Base-by-base conservation (phyloP, 2,888 invertebrate genomes). In the Oxytorus armatus region DNA sequence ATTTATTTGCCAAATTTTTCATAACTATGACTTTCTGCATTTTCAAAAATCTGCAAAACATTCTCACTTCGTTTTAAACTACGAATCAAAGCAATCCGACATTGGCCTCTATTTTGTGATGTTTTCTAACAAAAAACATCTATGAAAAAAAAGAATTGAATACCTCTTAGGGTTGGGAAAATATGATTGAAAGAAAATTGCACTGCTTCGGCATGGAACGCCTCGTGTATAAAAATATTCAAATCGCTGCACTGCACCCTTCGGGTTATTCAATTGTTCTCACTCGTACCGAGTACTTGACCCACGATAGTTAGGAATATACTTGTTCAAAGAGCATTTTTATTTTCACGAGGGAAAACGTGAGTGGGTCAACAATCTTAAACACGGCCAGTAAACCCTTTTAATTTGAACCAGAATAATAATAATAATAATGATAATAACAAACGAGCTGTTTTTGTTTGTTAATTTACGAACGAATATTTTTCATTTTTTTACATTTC, bases 311-410 rank as follows among this genome's bases (percentile, higher is more conserved):
- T 65, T 70, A 65, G 55, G 14, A 39, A 68, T 36, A 16, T 36
- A 36, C 18, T 57, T 11, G 11, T 36, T 36, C 36, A 21, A 36
- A 36, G 11, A 29, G 47, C 16, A 5, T 63, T 44, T 0, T 49
- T 51, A 21, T 63, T 44, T 0, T 49, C 36, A 14, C 33, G 16
- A 0, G 53, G 10, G 10, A 10, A 14, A 68, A 8, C n/a, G 16
- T 18, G 49, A 77, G 51, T 42, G 16, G 59, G 49, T 55, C 49
- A 66, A 51, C 39, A 65, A 73, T 61, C 1, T 53, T 68, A 33
- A 73, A 44, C 57, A 16, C 77, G 66, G 72, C 68, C 66, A 68
- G 66, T 53, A 39, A 49, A 57, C 44, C 16, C 65, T 66, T 59
- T 66, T 29, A 21, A 39, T 47, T 7, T 7, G n/a, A n/a, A 3